Evolutionary conservation across 2,888 invertebrate species (phyloP), one percentile per base, ranked within the genome.

Genomic region (Yponomeuta malinellus): DNA sequence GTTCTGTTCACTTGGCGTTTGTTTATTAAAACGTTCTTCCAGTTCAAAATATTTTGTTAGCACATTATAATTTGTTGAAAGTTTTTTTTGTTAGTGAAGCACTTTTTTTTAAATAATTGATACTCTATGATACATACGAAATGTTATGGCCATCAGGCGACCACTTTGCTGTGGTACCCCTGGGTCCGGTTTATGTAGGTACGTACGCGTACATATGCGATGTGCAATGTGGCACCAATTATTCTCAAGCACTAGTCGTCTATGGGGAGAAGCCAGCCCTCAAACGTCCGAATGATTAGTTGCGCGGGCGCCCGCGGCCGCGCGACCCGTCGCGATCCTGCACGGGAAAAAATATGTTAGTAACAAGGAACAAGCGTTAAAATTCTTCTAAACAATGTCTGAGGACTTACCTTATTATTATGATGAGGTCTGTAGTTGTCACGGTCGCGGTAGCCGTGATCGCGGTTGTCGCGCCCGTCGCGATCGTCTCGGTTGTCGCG

Each of bases 201-300:
- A 65, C 65, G 52, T 59, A 65, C 65, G 33, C 65, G 65, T 65
- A 65, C 65, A 33, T 29, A 59, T 59, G 52, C 52, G 52, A 59
- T 59, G 52, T 59, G 52, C 52, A 12, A 68, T 48, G 48, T 84
- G 83, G 85, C 88, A 89, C 90, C 91, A 90, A 91, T 88, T 81
- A 78, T 79, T 86, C 79, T 85, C 83, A 84, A 87, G 85, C 87
- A 87, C 90, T 89, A 90, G 89, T 88, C 82, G 87, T 90, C 90
- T 90, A 91, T 91, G 92, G 91, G 85, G 92, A 92, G 92, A 91
- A 92, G 91, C 88, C 85, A 89, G 89, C 87, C 90, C 90, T 88
- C 85, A 82, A 84, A 81, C 79, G 82, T 85, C 84, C 85, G 80
- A 77, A 81, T 59, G 52, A 59, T 75, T 79, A 79, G 79, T 91